Base-by-base conservation (phyloP, 2,888 invertebrate genomes). In the Drosophila colorata region DNA sequence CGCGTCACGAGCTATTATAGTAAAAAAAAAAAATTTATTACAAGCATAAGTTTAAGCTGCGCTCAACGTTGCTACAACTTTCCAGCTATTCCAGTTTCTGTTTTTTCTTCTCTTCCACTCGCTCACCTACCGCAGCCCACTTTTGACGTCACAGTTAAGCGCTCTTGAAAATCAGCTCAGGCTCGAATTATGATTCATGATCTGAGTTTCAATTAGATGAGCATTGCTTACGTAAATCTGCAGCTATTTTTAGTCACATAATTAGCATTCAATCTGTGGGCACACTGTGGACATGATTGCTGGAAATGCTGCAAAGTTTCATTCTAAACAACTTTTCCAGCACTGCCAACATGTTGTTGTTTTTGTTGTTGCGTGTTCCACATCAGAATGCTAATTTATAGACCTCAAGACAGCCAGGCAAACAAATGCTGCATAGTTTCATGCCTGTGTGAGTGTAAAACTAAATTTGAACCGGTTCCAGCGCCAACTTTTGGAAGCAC, bases 81-180 rank as follows among this genome's bases (percentile, higher is more conserved):
- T 74, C 74, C 51, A 67, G 58, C 35, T 41, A 40, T 58, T 66
- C 44, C 57, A 61, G 41, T 66, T 59, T 52, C 28, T 23, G 28
- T 33, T 9, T 18, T 37, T 35, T 7, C 46, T 56, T 56, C 41
- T 48, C 6, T 16, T 14, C 14, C 11, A n/a, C 9, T 31, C 40
- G n/a, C 16, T 49, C 33, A 18, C 31, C 16, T 37, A 56, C 28
- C 28, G 20, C 33, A 14, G 49, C 51, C 55, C 49, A 56, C 43
- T n/a, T 49, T 70, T 87, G 76, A 82, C 86, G 82, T 81, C 86
- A 82, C 63, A 68, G n/a, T 38, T 9, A 48, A n/a, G 25, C 47
- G 35, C 11, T 35, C 41, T 63, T 58, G 28, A 31, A 40, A 52
- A 47, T 53, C 52, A 57, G 35, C 61, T 47, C 37, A 46, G 16